Conservation (phyloP, 2,888 invertebrate species). For the Tholera decimalis region DNA sequence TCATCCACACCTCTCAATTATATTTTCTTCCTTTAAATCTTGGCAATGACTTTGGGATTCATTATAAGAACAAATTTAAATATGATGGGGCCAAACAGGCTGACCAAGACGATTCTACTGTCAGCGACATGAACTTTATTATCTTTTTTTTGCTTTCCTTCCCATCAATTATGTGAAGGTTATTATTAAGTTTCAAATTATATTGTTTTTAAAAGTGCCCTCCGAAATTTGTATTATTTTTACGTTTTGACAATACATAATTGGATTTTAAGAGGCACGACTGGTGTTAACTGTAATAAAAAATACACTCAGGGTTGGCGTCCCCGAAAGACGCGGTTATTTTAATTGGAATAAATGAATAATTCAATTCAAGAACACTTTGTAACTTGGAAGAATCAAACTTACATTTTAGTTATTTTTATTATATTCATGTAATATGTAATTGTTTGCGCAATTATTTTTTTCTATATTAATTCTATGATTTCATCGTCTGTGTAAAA, state of each 20-base stretch:
- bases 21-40: conserved; percentile 6
- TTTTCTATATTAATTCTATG: conserved; percentile 32
- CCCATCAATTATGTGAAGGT: conserved; percentile 24
- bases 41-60: conserved; percentile 7
- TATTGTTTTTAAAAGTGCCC: conserved; percentile 1
- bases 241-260: conserved; percentile 3
- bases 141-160: conserved; percentile 18
- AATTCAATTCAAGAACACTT: not conserved
- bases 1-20: not conserved
- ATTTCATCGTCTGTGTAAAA: conserved; percentile 24
- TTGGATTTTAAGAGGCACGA: conserved; percentile 20
- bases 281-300: conserved; percentile 25
- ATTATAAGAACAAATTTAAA: conserved; percentile 18
- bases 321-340: not conserved
- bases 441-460: conserved; percentile 17
- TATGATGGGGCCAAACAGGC: not conserved
- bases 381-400: conserved; percentile 3
- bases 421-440: conserved; percentile 8
- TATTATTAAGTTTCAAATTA: conserved; percentile 14
- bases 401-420: conserved; percentile 6
- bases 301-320: not conserved
- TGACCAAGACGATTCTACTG: conserved; percentile 16
- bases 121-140: conserved; percentile 31
- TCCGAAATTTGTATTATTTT: not conserved
- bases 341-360: not conserved